Evolutionary conservation across 1,140 invertebrate species (phyloP).

Genomic region (Papilio dardanus): DNA sequence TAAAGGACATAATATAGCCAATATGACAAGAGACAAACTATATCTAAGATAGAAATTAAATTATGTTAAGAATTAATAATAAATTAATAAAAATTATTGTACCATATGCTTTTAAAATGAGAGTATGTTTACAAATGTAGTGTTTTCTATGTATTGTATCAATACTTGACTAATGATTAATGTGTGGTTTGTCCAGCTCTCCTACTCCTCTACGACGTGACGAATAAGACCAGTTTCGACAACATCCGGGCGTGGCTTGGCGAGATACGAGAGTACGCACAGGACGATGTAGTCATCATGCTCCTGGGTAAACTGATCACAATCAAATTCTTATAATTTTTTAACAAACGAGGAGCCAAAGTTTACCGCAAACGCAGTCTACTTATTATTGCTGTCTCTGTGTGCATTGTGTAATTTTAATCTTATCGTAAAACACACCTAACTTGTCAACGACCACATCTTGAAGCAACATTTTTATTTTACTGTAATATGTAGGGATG

Average conservation of each 20-base stretch:
- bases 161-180: too few relatives aligned
- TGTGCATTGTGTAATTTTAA: background rate
- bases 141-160: too few relatives aligned
- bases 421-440: background rate
- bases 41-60: background rate
- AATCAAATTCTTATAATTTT: too few relatives aligned
- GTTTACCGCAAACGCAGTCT: background rate
- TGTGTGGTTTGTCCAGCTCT: constrained; percentile 84
- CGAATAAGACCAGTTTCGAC: constrained; percentile 93
- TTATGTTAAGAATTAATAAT: background rate
- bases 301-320: constrained; percentile 89
- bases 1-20: too few relatives aligned
- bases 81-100: too few relatives aligned
- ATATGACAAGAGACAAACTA: too few relatives aligned
- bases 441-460: background rate
- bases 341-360: too few relatives aligned
- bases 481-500: background rate
- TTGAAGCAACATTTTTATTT: background rate
- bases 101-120: too few relatives aligned
- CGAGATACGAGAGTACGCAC: constrained; percentile 93
- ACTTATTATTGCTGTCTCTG: background rate
- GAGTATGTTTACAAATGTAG: too few relatives aligned
- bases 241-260: constrained; percentile 95
- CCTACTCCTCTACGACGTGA: constrained; percentile 95
- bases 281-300: constrained; percentile 94